These are phyloP conservation scores for Thereva unica DNA, from an alignment of 2,888 invertebrate genomes.

Conservation along the genomic window DNA sequence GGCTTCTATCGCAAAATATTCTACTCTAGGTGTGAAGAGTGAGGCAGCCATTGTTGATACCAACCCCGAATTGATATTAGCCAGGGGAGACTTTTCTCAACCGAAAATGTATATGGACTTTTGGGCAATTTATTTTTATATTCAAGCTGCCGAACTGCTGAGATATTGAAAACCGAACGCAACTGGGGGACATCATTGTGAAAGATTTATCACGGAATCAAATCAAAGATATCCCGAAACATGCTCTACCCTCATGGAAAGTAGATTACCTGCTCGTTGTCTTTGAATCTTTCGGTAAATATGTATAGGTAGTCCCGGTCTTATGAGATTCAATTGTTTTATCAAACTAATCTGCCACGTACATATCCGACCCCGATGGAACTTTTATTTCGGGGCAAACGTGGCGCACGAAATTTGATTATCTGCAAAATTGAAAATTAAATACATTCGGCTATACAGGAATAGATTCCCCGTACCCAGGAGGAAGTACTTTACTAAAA, in stretches of 20 bases:
- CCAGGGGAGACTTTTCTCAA: constrained; percentile 10
- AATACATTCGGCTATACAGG: constrained; percentile 37
- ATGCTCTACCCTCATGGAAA: constrained; percentile 24
- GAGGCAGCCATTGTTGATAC: neutral
- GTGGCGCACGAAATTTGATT: constrained; percentile 39
- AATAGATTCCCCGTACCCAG: constrained; percentile 21
- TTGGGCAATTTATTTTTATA: constrained; percentile 29
- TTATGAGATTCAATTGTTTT: constrained; percentile 35
- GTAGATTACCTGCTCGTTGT: constrained; percentile 39
- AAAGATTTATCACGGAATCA: constrained; percentile 23
- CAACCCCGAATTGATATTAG: neutral
- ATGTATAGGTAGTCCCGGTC: constrained; percentile 28
- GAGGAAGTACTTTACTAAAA: constrained; percentile 40
- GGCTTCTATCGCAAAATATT: constrained; percentile 6
- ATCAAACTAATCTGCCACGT: constrained; percentile 40
- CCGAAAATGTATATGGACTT: constrained; percentile 23
- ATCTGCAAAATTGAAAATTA: constrained; percentile 42
- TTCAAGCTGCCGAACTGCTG: neutral
- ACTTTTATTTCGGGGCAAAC: constrained; percentile 30
- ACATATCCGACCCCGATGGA: constrained; percentile 24
- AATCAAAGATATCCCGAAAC: constrained; percentile 28
- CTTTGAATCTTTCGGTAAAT: constrained; percentile 39
- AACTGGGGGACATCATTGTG: constrained; percentile 12
- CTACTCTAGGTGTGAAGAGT: neutral
- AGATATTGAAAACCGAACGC: constrained; percentile 21